Percentiles rank a stretch among this genome's conserved stretches.
These are phyloP conservation scores for Aphaenogaster floridana DNA, from an alignment of 1,140 invertebrate species.

Conservation along the genomic window DNA sequence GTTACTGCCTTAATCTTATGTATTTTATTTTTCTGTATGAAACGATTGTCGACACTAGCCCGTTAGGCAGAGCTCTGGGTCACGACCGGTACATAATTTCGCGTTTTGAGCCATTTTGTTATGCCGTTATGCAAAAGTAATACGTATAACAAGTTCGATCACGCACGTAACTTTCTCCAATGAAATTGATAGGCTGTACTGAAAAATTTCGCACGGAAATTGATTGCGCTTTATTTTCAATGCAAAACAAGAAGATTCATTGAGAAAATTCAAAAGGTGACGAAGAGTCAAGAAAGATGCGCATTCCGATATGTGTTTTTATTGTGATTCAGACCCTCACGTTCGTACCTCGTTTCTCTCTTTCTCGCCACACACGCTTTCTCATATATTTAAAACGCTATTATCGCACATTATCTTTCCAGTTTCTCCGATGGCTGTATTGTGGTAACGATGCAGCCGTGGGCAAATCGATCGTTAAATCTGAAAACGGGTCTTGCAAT, in stretches of 20 bases:
- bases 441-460: not conserved
- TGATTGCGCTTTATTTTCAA: too few relatives aligned
- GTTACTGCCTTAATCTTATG: not conserved
- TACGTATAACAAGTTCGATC: conserved; percentile 17
- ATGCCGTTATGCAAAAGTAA: not conserved
- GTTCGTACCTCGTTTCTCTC: not conserved
- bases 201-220: not conserved
- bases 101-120: not conserved
- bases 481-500: not conserved
- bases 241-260: not conserved
- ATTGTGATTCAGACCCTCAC: not conserved
- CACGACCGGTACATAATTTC: not conserved
- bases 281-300: not conserved
- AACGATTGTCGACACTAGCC: not conserved
- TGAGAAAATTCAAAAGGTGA: not conserved
- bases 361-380: not conserved
- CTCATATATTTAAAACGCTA: not conserved
- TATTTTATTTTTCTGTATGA: not conserved
- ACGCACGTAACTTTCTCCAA: conserved; percentile 34
- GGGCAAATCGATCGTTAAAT: not conserved
- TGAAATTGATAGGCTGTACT: not conserved
- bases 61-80: not conserved
- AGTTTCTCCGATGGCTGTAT: not conserved
- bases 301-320: not conserved
- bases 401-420: not conserved